Evolutionary conservation across 2,888 invertebrate genomes (phyloP), one percentile per base, ranked within the genome.

Genomic region (Pseudeuparius sepicola): DNA sequence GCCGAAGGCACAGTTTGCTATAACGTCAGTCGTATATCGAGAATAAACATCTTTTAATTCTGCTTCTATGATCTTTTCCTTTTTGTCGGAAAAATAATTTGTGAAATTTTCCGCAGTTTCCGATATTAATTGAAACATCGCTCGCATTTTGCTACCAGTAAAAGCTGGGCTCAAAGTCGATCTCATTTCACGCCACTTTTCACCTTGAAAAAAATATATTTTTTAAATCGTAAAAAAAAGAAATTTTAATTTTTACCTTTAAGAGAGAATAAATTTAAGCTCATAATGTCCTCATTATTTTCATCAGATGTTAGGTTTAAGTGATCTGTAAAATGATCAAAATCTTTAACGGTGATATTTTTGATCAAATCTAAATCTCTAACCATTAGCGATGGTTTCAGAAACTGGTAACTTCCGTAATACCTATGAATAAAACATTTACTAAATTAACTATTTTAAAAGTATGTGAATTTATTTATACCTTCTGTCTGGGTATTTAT

Each of bases 1-100:
- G 0, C 74, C 75, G 41, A 74, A 73, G 0, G 68, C 71, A 2
- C 66, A 60, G 1, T 68, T 68, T 0, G 73, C 73, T 11, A 75
- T 73, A 11, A 73, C 70, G 49, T 75, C 75, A 46, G 65, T 74
- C 0, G 71, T 65, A 43, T 68, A 73, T 2, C 71, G 62, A 2
- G 67, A 64, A 31, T 66, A 64, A 2, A 65, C 34, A 33, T 71
- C 41, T 24, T 51, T 53, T 31, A 51, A 37, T 36, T 53, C 53
- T 4, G 48, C 12, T 14, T 47, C 47, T 2, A 44, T 29, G 1
- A 38, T 31, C 5, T 49, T 41, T 20, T 45, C 34, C 5, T 25
- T 14, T 6, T 37, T 24, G 3, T 34, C 14, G 7, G 27, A 18
- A 12, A 42, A 42, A 26, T 43, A 34, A 4, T 43, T 24, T 4